phyloP scores from a whole-genome alignment of 1,140 invertebrate species.

The Hypothenemus hampei region DNA sequence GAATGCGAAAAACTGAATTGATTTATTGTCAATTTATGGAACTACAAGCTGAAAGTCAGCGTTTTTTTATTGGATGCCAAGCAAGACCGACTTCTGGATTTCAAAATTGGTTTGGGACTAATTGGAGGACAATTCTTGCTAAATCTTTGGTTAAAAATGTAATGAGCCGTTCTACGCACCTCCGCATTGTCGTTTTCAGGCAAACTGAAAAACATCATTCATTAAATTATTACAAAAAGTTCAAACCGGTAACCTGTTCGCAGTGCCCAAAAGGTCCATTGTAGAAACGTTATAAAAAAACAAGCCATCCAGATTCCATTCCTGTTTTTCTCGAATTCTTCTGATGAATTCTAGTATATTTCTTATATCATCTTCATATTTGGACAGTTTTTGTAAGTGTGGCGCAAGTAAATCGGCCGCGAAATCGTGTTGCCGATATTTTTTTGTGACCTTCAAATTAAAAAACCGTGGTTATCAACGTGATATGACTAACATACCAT shows the following conservation, averaged over 20 bases:
- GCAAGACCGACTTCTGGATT: constrained; percentile 8
- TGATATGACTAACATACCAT: not conserved
- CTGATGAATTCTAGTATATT: constrained; percentile 38
- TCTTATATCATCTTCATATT: constrained; percentile 36
- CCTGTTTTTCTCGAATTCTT: constrained; percentile 28
- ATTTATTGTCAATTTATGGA: constrained; percentile 2
- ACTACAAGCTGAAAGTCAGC: not conserved
- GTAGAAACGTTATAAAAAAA: constrained; percentile 33
- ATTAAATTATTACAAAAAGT: no score
- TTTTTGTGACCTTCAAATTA: constrained; percentile 39
- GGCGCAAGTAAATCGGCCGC: constrained; percentile 31
- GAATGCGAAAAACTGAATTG: constrained; percentile 3
- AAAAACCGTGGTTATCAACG: constrained; percentile 10
- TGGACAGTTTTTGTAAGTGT: constrained; percentile 35
- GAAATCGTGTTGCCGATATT: constrained; percentile 35
- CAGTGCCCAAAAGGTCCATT: constrained; percentile 29
- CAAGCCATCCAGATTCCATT: constrained; percentile 36
- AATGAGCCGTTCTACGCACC: constrained; percentile 22
- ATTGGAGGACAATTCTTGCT: not conserved
- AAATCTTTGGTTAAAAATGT: constrained; percentile 10
- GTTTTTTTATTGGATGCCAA: constrained; percentile 1
- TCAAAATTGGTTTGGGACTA: constrained; percentile 3
- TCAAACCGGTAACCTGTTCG: no score
- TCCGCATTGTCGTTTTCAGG: not conserved
- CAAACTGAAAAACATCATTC: not conserved